These are phyloP conservation scores for Scleropages formosus DNA, from an alignment of 2,797 vertebrate genomes.

Conservation along the genomic window DNA sequence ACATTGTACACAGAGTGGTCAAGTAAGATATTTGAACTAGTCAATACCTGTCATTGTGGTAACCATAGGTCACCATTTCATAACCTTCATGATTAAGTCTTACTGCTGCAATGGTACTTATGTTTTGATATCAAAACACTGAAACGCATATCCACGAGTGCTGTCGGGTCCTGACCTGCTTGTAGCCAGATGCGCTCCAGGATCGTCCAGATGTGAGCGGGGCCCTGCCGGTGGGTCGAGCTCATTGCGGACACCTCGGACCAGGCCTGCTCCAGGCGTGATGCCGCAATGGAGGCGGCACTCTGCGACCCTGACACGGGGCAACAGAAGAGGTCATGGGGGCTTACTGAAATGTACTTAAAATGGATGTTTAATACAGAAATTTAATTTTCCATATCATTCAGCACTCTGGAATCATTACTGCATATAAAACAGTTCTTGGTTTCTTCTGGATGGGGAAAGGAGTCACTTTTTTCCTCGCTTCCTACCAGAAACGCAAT, in stretches of 20 bases:
- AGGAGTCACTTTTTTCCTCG: not conserved
- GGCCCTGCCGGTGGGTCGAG: conserved; percentile 81
- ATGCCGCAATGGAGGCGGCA: conserved; percentile 83
- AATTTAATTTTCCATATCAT: not conserved
- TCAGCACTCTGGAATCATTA: not conserved
- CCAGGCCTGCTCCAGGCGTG: conserved; percentile 88
- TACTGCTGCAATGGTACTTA: not conserved
- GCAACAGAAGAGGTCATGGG: not conserved
- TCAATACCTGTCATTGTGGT: not conserved
- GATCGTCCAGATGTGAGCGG: conserved; percentile 84
- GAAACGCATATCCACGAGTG: not conserved
- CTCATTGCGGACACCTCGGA: conserved; percentile 85
- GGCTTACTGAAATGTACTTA: not conserved
- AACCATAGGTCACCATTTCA: not conserved
- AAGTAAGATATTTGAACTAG: not conserved
- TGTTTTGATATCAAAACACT: conserved; percentile 6
- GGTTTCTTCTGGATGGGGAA: not conserved
- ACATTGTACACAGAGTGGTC: not conserved
- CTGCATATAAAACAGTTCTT: not conserved
- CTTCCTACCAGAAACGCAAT: not conserved
- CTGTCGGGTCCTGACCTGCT: conserved; percentile 73
- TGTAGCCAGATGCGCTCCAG: conserved; percentile 95
- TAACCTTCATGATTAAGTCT: not conserved
- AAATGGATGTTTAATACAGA: conserved; percentile 5
- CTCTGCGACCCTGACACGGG: conserved; percentile 76